These are phyloP conservation scores for Athalia rosae DNA, from an alignment of 2,888 invertebrate genomes.

Conservation along the genomic window DNA sequence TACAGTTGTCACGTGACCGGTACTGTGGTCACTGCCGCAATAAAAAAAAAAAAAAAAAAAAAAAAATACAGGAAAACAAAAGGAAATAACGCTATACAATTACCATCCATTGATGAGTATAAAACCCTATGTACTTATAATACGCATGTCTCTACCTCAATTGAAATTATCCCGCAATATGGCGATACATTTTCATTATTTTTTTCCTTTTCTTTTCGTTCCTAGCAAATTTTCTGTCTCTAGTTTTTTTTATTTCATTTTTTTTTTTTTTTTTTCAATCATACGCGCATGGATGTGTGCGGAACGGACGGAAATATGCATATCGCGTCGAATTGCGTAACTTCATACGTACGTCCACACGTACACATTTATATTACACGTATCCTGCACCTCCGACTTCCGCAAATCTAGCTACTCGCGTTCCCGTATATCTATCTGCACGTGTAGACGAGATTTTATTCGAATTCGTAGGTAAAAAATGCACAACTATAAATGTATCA, in stretches of 20 bases:
- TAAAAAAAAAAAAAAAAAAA: neutral
- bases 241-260: conserved; percentile 3
- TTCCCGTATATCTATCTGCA: neutral
- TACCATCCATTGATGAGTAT: conserved; percentile 15
- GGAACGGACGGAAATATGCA: conserved; percentile 38
- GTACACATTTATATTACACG: neutral
- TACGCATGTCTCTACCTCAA: neutral
- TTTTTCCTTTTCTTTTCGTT: neutral
- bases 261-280: neutral
- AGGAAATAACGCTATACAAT: conserved; percentile 15
- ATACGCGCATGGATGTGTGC: neutral
- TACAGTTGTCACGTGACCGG: conserved; percentile 17
- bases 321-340: conserved; percentile 30
- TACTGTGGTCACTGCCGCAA: conserved; percentile 3
- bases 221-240: neutral
- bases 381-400: conserved; percentile 2
- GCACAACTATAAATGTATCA: neutral
- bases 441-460: neutral
- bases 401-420: conserved; percentile 23
- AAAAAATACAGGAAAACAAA: conserved; percentile 5
- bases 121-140: too few relatives aligned
- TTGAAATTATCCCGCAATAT: neutral
- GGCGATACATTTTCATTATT: conserved; percentile 6
- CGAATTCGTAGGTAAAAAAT: neutral
- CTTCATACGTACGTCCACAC: neutral